Percentiles rank a stretch among this genome's conserved stretches.
These are phyloP conservation scores for Arctia plantaginis DNA, from an alignment of 2,888 invertebrate genomes.

Conservation along the genomic window DNA sequence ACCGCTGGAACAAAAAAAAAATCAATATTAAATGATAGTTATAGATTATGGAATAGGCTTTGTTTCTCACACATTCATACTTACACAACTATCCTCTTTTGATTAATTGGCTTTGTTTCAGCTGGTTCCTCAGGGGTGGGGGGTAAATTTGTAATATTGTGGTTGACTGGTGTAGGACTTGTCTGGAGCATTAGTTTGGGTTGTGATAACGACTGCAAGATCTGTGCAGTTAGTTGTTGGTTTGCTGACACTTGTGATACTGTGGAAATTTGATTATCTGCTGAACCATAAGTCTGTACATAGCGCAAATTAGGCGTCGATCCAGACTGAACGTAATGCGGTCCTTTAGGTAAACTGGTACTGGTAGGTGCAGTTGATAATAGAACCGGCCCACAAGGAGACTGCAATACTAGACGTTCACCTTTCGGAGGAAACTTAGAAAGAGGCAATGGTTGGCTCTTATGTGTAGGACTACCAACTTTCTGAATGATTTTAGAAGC, in stretches of 20 bases:
- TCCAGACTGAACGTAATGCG: conserved; percentile 83
- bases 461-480: conserved; percentile 79
- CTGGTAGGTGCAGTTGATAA: conserved; percentile 78
- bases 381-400: conserved; percentile 80
- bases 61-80: conserved; percentile 46
- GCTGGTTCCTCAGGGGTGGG: conserved; percentile 64
- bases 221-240: conserved; percentile 88
- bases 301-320: conserved; percentile 79
- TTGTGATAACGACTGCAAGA: conserved; percentile 86
- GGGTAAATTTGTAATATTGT: conserved; percentile 51
- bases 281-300: conserved; percentile 76
- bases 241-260: conserved; percentile 86
- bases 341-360: conserved; percentile 76
- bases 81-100: conserved; percentile 81
- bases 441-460: conserved; percentile 67
- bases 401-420: conserved; percentile 78
- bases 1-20: conserved; percentile 71
- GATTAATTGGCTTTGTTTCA: conserved; percentile 71
- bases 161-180: conserved; percentile 62
- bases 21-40: background rate
- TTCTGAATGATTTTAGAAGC: conserved; percentile 81
- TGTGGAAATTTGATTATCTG: conserved; percentile 74
- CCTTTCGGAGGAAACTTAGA: conserved; percentile 75
- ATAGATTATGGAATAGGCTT: background rate
- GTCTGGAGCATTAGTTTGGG: conserved; percentile 77